Evolutionary conservation across 2,113 vertebrate species (phyloP), one percentile per base, ranked within the genome.

Genomic region (Mormyrus lacerda): DNA sequence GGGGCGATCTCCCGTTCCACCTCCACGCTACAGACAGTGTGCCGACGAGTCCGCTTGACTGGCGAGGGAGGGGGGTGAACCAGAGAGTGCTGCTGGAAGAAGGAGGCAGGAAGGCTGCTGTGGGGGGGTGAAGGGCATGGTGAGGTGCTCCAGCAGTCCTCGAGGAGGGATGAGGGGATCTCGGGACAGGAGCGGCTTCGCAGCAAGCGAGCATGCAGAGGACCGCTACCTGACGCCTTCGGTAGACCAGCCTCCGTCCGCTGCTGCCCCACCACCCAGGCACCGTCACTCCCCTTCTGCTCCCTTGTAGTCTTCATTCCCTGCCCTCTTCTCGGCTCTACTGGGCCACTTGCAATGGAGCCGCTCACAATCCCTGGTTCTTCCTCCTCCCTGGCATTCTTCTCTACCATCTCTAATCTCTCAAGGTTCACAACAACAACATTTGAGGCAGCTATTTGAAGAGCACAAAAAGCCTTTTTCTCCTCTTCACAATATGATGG

Each of bases 1-100:
- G 96, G 95, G 10, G 94, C 94, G 0, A 95, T 93, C 91, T 96
- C 93, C 85, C 93, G 90, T 91, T 95, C 94, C 89, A 96, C 95
- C 90, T 98, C 97, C 53, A 96, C 87, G 19, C 96, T 96, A 89
- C 96, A 96, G 90, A 98, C 96, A 0, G 97, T 98, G 94, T 98
- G 97, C 0, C 97, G 94, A 3, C 97, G 96, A 5, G 95, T 85
- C 0, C 96, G 94, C 0, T 89, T 93, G 9, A 85, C 45, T 17
- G 90, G 90, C 27, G 91, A 93, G 35, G 90, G 91, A 2, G 87
- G n/a, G 17, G 91, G 47, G 1, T 88, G 85, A n/a, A 88, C 6
- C 73, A 85, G 88, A 21, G 53, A 47, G 0, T 79, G n/a, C 47
- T 90, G 92, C 39, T 90, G 91, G 86, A 90, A 87, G 69, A 92